A percentile compares a stretch with the other conserved stretches of the same genome.
Conservation (phyloP, 2,797 vertebrate genomes). For the Austrolebias charrua region DNA sequence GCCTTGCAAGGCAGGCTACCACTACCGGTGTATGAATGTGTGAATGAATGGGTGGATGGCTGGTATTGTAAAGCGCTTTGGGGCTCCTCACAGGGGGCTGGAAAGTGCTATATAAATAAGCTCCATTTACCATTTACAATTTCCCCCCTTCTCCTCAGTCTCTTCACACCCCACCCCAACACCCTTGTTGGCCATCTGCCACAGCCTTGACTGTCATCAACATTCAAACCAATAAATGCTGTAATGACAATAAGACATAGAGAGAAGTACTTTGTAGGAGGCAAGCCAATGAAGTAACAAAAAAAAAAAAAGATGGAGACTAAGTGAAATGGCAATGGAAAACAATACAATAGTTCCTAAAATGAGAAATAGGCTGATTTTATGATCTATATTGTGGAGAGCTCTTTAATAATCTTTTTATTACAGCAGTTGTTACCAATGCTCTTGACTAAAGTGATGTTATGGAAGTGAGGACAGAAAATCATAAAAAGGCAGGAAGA, state of each 20-base stretch:
- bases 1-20: no score
- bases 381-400: conserved; percentile 54
- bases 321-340: conserved; percentile 26
- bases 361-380: conserved; percentile 45
- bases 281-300: conserved; percentile 25
- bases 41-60: no score
- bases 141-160: conserved; percentile 43
- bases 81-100: no score
- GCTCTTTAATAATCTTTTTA: conserved; percentile 65
- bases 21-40: no score
- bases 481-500: conserved; percentile 29
- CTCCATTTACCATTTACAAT: no score
- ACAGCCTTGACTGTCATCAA: conserved; percentile 63
- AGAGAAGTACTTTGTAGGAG: conserved; percentile 29
- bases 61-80: no score
- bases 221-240: conserved; percentile 66
- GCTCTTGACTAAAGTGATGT: conserved; percentile 28
- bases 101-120: no score
- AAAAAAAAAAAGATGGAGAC: conserved; percentile 19
- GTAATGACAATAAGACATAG: conserved; percentile 34
- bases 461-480: conserved; percentile 24
- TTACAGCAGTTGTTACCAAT: conserved; percentile 54
- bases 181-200: conserved; percentile 31
- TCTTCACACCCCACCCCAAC: conserved; percentile 42
- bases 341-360: conserved; percentile 60